phyloP scores from a whole-genome alignment of 2,888 invertebrate species.

The Alsophila aescularia region DNA sequence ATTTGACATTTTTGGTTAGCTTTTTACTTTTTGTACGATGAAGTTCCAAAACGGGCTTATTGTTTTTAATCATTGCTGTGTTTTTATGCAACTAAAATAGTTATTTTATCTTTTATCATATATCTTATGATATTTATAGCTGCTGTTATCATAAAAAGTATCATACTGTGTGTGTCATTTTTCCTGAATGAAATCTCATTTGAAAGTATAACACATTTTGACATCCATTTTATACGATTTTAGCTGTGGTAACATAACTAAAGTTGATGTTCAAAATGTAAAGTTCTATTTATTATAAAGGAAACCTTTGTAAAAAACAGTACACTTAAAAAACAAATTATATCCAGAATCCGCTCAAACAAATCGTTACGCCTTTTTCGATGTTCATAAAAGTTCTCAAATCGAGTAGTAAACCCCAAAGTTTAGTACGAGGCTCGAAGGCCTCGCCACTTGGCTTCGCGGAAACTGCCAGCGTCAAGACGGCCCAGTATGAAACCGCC shows the following conservation, averaged over 20 bases:
- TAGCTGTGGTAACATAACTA: too few relatives aligned
- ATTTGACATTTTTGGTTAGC: background rate
- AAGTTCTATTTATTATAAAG: background rate
- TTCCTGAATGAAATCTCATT: too few relatives aligned
- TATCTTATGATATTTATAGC: too few relatives aligned
- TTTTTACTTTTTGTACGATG: background rate
- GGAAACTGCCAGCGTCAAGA: conserved; percentile 57
- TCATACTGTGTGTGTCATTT: too few relatives aligned
- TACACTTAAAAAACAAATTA: conserved; percentile 34
- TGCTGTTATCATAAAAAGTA: too few relatives aligned
- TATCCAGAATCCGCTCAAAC: conserved; percentile 41
- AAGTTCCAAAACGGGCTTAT: too few relatives aligned
- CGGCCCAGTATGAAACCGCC: conserved; percentile 54
- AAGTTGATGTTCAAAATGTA: too few relatives aligned
- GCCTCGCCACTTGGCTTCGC: conserved; percentile 55
- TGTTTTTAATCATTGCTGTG: too few relatives aligned
- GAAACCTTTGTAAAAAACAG: conserved; percentile 9
- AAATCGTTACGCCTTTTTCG: conserved; percentile 52
- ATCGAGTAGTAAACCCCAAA: conserved; percentile 58
- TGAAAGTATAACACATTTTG: too few relatives aligned
- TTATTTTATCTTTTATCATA: too few relatives aligned
- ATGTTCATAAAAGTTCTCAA: conserved; percentile 58
- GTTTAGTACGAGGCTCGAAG: conserved; percentile 45
- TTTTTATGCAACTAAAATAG: too few relatives aligned
- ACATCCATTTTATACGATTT: too few relatives aligned